These are phyloP conservation scores for Scalopus aquaticus DNA, from an alignment of 2,113 vertebrate species.

Conservation along the genomic window DNA sequence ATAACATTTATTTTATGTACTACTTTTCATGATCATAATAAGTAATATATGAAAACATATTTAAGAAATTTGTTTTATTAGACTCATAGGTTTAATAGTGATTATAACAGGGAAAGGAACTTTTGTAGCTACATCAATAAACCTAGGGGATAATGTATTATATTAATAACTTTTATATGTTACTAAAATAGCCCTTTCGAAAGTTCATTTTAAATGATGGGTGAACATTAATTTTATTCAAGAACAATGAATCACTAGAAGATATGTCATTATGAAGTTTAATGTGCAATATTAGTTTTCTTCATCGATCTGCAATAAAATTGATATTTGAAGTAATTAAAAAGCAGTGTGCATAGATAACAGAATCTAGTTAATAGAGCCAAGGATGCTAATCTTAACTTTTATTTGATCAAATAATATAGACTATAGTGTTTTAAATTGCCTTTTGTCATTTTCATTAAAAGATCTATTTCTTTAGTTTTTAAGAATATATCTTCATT, in stretches of 20 bases:
- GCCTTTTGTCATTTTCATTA: neutral
- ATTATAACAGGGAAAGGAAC: neutral
- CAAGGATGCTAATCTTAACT: neutral
- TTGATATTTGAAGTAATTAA: constrained; percentile 58
- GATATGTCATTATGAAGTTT: neutral
- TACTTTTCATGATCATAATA: neutral
- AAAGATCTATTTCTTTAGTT: neutral
- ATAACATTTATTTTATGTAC: too few species aligned
- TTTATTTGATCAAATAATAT: neutral
- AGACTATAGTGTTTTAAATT: neutral
- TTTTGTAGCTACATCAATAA: neutral
- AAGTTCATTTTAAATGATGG: constrained; percentile 24
- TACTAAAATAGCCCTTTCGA: neutral
- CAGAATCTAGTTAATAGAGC: neutral
- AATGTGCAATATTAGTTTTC: constrained; percentile 22
- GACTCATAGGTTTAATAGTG: neutral
- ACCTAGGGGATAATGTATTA: neutral
- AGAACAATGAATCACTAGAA: constrained; percentile 38
- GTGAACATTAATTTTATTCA: constrained; percentile 26
- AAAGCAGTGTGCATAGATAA: neutral
- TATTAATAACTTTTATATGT: neutral
- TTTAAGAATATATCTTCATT: neutral
- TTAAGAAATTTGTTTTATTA: neutral
- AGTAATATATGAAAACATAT: neutral
- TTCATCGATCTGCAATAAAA: neutral